Evolutionary conservation across 1,140 invertebrate genomes (phyloP).

Genomic region (Prorops nasuta): DNA sequence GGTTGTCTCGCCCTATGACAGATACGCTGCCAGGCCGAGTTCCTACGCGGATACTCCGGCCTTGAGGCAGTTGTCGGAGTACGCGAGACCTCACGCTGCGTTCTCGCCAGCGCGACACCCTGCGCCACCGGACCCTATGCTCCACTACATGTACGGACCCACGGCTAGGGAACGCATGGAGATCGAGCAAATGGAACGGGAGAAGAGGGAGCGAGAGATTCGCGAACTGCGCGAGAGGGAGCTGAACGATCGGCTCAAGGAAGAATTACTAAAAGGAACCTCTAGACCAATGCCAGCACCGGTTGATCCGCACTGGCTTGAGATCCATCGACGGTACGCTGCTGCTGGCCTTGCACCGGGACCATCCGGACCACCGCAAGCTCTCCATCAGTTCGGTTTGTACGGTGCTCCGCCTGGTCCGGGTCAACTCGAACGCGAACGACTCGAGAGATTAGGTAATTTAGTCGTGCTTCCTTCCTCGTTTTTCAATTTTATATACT

Average conservation of each 20-base stretch:
- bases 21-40: constrained; percentile 56
- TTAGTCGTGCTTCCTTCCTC: too few relatives aligned
- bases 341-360: constrained; percentile 46
- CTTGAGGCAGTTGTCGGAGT: constrained; percentile 83
- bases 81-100: constrained; percentile 84
- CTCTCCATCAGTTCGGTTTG: constrained; percentile 62
- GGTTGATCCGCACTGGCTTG: constrained; percentile 88
- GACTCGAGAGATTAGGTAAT: constrained; percentile 78
- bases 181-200: constrained; percentile 77
- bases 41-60: constrained; percentile 87
- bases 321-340: constrained; percentile 74
- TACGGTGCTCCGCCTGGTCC: constrained; percentile 64
- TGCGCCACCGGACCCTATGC: constrained; percentile 71
- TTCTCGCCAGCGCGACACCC: constrained; percentile 71
- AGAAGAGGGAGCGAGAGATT: constrained; percentile 81
- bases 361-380: constrained; percentile 57
- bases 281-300: constrained; percentile 64
- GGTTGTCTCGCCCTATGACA: constrained; percentile 75
- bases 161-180: constrained; percentile 76
- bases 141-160: constrained; percentile 78
- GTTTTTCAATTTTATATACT: background rate
- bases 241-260: constrained; percentile 77
- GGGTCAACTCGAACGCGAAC: constrained; percentile 81
- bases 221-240: constrained; percentile 82
- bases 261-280: constrained; percentile 75